Conservation (phyloP, 2,797 vertebrate species). For the Thunnus albacares region DNA sequence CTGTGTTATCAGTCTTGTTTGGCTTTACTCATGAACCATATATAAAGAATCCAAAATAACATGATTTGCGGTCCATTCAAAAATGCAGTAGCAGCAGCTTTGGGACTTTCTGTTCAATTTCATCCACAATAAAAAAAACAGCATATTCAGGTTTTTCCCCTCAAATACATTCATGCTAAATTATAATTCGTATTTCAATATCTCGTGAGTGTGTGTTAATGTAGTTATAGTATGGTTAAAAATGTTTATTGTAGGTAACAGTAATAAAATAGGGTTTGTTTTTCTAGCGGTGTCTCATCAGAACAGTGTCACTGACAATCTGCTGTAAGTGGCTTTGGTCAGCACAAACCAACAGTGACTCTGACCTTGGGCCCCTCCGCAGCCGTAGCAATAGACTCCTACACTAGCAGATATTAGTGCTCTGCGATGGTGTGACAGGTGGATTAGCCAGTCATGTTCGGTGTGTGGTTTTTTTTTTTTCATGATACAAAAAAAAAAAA, state of each 20-base stretch:
- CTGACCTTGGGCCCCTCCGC: slow-evolving; percentile 61
- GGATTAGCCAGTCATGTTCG: slow-evolving; percentile 44
- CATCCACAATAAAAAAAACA: neutral
- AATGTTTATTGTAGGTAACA: slow-evolving; percentile 4
- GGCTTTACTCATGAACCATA: slow-evolving; percentile 28
- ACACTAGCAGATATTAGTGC: slow-evolving; percentile 50
- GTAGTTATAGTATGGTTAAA: neutral
- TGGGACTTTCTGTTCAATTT: slow-evolving; percentile 22
- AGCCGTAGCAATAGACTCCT: slow-evolving; percentile 31
- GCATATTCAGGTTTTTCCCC: neutral
- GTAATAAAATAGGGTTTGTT: slow-evolving; percentile 27
- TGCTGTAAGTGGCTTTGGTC: slow-evolving; percentile 57
- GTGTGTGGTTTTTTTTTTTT: neutral
- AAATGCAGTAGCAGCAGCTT: slow-evolving; percentile 4
- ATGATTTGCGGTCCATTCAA: slow-evolving; percentile 16
- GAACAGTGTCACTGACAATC: slow-evolving; percentile 40
- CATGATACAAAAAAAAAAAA: slow-evolving; percentile 25
- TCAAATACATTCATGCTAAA: neutral
- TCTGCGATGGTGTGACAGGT: slow-evolving; percentile 49
- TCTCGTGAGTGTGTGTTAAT: slow-evolving; percentile 9
- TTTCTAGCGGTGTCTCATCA: slow-evolving; percentile 44
- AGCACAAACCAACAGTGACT: slow-evolving; percentile 64
- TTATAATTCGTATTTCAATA: neutral
- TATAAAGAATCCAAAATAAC: slow-evolving; percentile 25
- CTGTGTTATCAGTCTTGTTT: slow-evolving; percentile 36